Evolutionary conservation across 1,140 invertebrate genomes (phyloP), one percentile per base, ranked within the genome.

Genomic region (Pristionchus pacificus): DNA sequence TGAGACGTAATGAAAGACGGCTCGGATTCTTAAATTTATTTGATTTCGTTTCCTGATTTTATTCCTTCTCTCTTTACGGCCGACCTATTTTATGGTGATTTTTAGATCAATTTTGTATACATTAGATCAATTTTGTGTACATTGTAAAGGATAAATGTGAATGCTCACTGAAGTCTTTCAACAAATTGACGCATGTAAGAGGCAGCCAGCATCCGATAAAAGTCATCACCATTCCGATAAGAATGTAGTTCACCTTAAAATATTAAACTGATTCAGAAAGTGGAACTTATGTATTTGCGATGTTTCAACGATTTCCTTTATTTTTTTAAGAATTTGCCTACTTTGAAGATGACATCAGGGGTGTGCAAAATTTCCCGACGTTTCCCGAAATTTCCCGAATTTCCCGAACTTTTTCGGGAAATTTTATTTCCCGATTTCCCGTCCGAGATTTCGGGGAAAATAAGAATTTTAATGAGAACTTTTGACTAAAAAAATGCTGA

Each of bases 121-220:
- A 64, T 77, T 27, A n/a, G 38, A 59, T 10, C 2, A 33, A 6
- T 15, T 60, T 30, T 60, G 32, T 19, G 31, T 49, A 32, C 1
- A 66, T 60, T 0, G 33, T 28, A 6, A 15, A 63, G 30, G 30
- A 28, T 28, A 63, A 1, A 25, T 65, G 33, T 29, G 49, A 74
- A 29, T 58, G 78, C 80, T 77, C 49, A 81, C 79, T 80, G 64
- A 81, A 82, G 71, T 82, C 81, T 60, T 83, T 82, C 6, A 73
- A 72, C 58, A 82, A 65, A 72, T 82, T 82, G 14, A 84, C 73
- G 19, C 68, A 38, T 14, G 81, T 84, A 27, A 82, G 65, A 1
- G 81, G 81, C 15, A 77, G 57, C 77, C 81, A 83, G 67, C 78
- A 78, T 2, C 71, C 65, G 66, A 82, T 78, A 61, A 82, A 82